Evolutionary conservation across 2,113 vertebrate species (phyloP), one percentile per base, ranked within the genome.

Genomic region (Mustelus asterias): DNA sequence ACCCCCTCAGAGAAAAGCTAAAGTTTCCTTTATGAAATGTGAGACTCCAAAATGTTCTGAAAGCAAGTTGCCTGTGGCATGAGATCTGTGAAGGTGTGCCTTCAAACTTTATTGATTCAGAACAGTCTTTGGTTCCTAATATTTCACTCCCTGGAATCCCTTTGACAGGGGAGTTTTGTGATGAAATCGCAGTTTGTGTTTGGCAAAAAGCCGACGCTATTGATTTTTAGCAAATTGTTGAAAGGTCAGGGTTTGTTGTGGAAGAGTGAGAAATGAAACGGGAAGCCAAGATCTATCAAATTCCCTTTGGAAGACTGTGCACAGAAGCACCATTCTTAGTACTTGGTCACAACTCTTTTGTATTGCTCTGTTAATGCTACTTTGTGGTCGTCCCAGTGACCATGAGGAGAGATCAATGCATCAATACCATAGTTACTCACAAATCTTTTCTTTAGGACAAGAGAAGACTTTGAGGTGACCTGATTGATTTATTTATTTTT

Each of bases 51-150:
- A 37, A 44, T 0, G 60, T 37, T 65, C 33, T 65, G 33, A 65
- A 93, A 65, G 89, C 60, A 20, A 8, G 14, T 18, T 65, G 60
- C 89, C 33, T 92, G 54, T n/a, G 60, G 29, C 89, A 37, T 33
- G 14, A 92, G 58, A 37, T 92, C n/a, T 65, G 33, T 65, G 33
- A 37, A 37, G 6, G 1, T 41, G 89, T 93, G 33, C n/a, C 60
- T 92, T 92, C 89, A 65, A 92, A 92, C 89, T 18, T n/a, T 63
- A 92, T 63, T 65, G 89, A 65, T 92, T 92, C n/a, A 65, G 5
- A n/a, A 37, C 33, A 7, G 2, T 7, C 37, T 63, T 37, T 65
- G 60, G 58, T 63, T 33, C 58, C 58, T 92, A 65, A n/a, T 65
- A 93, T 65, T 93, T 93, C n/a, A 93, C 18, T 37, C 16, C 20